Base-by-base conservation (phyloP, 2,113 vertebrate species). In the Tachycineta bicolor region DNA sequence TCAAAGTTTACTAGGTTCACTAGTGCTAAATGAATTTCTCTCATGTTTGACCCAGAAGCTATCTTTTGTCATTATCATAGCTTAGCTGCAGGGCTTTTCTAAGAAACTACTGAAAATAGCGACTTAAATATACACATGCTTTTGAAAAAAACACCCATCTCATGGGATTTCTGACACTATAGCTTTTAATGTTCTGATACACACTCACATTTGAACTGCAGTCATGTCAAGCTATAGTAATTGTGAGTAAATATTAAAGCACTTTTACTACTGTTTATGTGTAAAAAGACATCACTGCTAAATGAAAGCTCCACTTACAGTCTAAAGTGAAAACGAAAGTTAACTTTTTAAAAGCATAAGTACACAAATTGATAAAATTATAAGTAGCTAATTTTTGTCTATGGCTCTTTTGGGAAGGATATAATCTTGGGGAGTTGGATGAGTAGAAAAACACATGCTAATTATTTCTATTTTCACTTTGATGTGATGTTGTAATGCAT, bases 311-410 rank as follows among this genome's bases (percentile, higher is more conserved):
- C 34, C 10, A 43, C 14, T 85, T 87, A 64, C 0, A 3, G 73
- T 62, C 53, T 65, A 37, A 87, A 91, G 53, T 41, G 18, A 83
- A 90, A 87, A 70, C 0, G 2, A 31, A 83, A 73, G 31, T 43
- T 91, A 90, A 76, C 1, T 84, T 97, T 94, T 85, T 74, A 44
- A 86, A 93, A 83, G 29, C 58, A 77, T 20, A 74, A 60, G 10
- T 49, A 60, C 12, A 81, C 21, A 86, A 93, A 83, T 5, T 77
- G 20, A 75, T 64, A 14, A 78, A 37, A 76, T 71, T 81, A 23
- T 92, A 90, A 47, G 44, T 34, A 85, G 34, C 18, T 87, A 94
- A 95, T 93, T 87, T 84, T 87, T 95, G 71, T 92, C 93, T 94
- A 70, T 39, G 73, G 58, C 21, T 83, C 73, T 73, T 78, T 64